These are phyloP conservation scores for Archips crataeganus DNA, from an alignment of 2,888 invertebrate genomes.

Conservation along the genomic window DNA sequence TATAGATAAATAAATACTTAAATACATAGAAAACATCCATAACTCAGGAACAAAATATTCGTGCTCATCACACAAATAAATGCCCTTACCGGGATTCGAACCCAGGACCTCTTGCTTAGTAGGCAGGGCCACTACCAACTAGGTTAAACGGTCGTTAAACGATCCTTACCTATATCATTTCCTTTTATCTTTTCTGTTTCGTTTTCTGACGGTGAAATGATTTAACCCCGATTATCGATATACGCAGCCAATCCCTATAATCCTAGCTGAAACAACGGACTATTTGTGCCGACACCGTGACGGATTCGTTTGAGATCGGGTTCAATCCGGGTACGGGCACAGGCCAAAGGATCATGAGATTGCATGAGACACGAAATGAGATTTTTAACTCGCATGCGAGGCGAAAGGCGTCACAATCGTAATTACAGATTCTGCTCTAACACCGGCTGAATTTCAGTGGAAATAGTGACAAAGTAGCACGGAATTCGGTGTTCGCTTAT, in stretches of 20 bases:
- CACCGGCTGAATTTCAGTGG: background rate
- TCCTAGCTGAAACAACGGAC: slow-evolving; percentile 64
- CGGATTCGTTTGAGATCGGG: slow-evolving; percentile 71
- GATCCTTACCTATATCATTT: too few species aligned
- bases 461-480: background rate
- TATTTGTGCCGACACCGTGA: slow-evolving; percentile 65
- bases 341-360: slow-evolving; percentile 61
- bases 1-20: too few species aligned
- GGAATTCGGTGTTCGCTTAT: background rate
- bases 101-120: too few species aligned
- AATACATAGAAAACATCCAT: too few species aligned
- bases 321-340: slow-evolving; percentile 58
- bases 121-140: too few species aligned
- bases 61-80: too few species aligned
- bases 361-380: slow-evolving; percentile 42
- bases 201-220: background rate
- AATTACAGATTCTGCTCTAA: slow-evolving; percentile 21
- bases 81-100: too few species aligned
- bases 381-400: slow-evolving; percentile 35
- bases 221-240: slow-evolving; percentile 4
- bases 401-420: slow-evolving; percentile 21
- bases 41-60: too few species aligned
- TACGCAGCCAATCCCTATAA: slow-evolving; percentile 49
- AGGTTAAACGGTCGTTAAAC: too few species aligned
- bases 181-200: background rate